Percentiles rank a stretch among this genome's conserved stretches.
These are phyloP conservation scores for Coelopa pilipes DNA, from an alignment of 2,888 invertebrate genomes.

Conservation along the genomic window DNA sequence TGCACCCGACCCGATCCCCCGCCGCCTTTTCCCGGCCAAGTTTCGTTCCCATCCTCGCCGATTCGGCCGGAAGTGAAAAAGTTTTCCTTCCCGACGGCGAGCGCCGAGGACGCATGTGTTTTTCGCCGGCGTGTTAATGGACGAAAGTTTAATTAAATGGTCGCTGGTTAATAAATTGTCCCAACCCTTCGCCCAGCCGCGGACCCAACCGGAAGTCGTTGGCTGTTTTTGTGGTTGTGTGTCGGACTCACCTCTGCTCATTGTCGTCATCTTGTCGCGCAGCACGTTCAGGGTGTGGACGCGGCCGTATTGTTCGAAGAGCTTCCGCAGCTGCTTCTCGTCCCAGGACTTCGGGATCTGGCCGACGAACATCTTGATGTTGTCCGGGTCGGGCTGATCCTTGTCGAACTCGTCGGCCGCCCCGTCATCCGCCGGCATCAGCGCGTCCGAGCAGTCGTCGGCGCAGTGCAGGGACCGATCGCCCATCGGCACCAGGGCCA, in stretches of 20 bases:
- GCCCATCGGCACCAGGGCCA: conserved; percentile 42
- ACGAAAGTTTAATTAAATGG: conserved; percentile 25
- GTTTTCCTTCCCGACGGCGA: not conserved
- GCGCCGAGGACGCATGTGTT: not conserved
- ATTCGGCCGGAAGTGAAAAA: not conserved
- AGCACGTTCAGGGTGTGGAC: conserved; percentile 98
- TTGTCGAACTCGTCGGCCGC: conserved; percentile 54
- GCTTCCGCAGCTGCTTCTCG: conserved; percentile 89
- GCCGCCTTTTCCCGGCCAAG: too few relatives aligned
- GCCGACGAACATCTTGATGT: conserved; percentile 99
- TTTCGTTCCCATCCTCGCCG: not conserved
- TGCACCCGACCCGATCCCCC: too few relatives aligned
- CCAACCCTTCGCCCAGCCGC: too few relatives aligned
- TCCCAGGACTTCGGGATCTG: conserved; percentile 97
- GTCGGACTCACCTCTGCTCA: conserved; percentile 89
- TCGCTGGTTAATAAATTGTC: conserved; percentile 2
- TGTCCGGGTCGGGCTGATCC: conserved; percentile 95
- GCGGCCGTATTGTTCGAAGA: conserved; percentile 96
- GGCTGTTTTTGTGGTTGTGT: not conserved
- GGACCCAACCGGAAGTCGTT: too few relatives aligned
- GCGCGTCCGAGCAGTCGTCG: not conserved
- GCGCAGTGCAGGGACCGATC: conserved; percentile 60
- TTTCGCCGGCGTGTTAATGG: not conserved
- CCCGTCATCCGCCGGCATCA: conserved; percentile 38
- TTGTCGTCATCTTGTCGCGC: conserved; percentile 95